Base-by-base conservation (phyloP, 92 coral and sea anemone genomes). In the Metridium senile region DNA sequence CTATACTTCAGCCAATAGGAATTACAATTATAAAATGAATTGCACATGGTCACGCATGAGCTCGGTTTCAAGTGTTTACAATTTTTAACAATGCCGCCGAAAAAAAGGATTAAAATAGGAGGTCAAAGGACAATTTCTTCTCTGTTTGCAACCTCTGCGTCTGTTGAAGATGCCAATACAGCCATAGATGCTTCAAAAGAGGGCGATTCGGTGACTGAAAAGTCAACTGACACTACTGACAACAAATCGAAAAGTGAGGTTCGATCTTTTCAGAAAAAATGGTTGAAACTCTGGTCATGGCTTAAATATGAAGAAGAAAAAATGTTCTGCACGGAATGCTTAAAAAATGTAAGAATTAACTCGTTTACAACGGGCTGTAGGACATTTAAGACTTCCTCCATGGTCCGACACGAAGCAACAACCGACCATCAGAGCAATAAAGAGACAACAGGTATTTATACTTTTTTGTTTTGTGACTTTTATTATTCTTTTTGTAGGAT, bases 221-320 rank as follows among this genome's bases (percentile, higher is more conserved):
- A n/a, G n/a, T 45, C 51, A 16, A 45, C 51, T 45, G 51, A 45
- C 51, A 45, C 51, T 7, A 45, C 51, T 45, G 51, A 45, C 51
- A 45, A 62, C 33, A 33, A 62, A 25, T 62, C 68, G 68, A 62
- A 62, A 11, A 25, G 18, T 33, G 33, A 62, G 68, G 33, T 28
- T 7, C 32, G 71, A 39, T 75, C 69, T 39, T 83, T 70, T 62
- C 78, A 83, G 22, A 19, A 0, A 0, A 79, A 27, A 11, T 78
- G 89, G 89, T 52, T 71, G 11, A 85, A 68, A 27, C 35, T 74
- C 45, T 85, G 75, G 85, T 74, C 79, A 10, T 85, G 86, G 82
- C 67, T 85, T 7, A 22, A 31, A 30, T 80, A 26, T 22, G 82
- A 74, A 11, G 39, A 57, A n/a, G 82, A 58, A 13, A 75, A 69